Conservation (phyloP, 2,888 invertebrate species). For the Sarcophaga variegata region DNA sequence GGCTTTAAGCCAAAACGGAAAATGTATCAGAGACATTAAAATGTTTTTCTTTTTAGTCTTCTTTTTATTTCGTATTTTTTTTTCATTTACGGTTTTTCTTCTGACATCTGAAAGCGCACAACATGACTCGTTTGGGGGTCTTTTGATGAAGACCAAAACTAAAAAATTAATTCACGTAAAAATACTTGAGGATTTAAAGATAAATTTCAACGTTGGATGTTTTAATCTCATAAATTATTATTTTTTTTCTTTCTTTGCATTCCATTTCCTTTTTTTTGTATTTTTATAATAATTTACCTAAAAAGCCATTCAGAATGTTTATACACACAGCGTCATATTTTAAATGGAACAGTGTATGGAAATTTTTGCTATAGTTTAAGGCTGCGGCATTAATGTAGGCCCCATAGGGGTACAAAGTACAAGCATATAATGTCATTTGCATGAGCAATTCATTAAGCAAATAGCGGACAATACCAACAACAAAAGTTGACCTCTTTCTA, state of each 20-base stretch:
- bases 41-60: constrained; percentile 27
- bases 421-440: too few species aligned
- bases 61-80: not conserved
- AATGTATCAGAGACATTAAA: constrained; percentile 48
- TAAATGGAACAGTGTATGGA: too few species aligned
- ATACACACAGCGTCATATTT: too few species aligned
- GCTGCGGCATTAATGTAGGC: too few species aligned
- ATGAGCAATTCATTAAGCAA: too few species aligned
- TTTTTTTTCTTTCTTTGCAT: not conserved
- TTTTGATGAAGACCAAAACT: constrained; percentile 1
- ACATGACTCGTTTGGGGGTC: constrained; percentile 22
- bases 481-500: too few species aligned
- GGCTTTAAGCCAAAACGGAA: constrained; percentile 46
- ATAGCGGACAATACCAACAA: too few species aligned
- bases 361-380: too few species aligned
- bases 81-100: not conserved
- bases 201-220: constrained; percentile 36
- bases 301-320: too few species aligned
- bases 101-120: not conserved
- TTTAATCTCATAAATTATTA: not conserved
- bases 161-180: not conserved
- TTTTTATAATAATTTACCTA: constrained; percentile 9
- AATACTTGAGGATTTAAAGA: constrained; percentile 15
- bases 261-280: not conserved
- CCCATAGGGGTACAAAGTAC: too few species aligned